phyloP scores from a whole-genome alignment of 1,140 invertebrate genomes.

The Reticulitermes speratus region DNA sequence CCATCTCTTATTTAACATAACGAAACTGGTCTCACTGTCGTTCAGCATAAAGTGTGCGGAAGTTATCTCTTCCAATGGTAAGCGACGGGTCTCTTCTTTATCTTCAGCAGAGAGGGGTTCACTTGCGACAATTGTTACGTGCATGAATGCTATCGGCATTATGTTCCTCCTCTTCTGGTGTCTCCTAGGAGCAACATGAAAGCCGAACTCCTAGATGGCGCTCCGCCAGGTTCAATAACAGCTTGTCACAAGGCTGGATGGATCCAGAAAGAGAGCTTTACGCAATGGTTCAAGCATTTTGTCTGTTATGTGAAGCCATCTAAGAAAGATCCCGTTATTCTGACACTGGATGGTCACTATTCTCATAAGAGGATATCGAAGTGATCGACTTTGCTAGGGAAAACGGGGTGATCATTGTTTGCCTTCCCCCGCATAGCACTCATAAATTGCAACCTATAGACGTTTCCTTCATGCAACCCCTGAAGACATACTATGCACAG shows the following conservation, averaged over 20 bases:
- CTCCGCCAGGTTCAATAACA: slow-evolving; percentile 38
- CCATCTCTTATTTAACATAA: slow-evolving; percentile 40
- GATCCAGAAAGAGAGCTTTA: slow-evolving; percentile 41
- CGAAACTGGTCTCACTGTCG: slow-evolving; percentile 38
- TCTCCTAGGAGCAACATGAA: slow-evolving; percentile 36
- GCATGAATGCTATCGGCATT: slow-evolving; percentile 43
- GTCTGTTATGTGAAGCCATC: slow-evolving; percentile 33
- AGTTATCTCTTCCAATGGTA: slow-evolving; percentile 34
- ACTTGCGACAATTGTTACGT: slow-evolving; percentile 42
- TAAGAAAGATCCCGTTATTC: slow-evolving; percentile 30
- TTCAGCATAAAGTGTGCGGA: slow-evolving; percentile 34
- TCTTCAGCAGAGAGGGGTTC: slow-evolving; percentile 44
- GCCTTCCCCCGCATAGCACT: slow-evolving; percentile 42
- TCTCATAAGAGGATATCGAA: slow-evolving; percentile 36
- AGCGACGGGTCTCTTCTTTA: slow-evolving; percentile 28
- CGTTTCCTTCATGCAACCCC: slow-evolving; percentile 43
- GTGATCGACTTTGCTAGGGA: slow-evolving; percentile 25
- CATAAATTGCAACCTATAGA: slow-evolving; percentile 48
- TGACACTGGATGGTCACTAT: slow-evolving; percentile 36
- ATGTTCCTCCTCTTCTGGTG: slow-evolving; percentile 39
- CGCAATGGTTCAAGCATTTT: slow-evolving; percentile 37
- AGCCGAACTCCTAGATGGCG: slow-evolving; percentile 39
- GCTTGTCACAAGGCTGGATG: slow-evolving; percentile 39
- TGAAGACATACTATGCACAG: slow-evolving; percentile 44
- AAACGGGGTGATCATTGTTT: slow-evolving; percentile 23